Percentiles rank a stretch among this genome's conserved stretches.
Conservation (phyloP, 2,888 invertebrate species). For the Lasioglossum oenotherae region DNA sequence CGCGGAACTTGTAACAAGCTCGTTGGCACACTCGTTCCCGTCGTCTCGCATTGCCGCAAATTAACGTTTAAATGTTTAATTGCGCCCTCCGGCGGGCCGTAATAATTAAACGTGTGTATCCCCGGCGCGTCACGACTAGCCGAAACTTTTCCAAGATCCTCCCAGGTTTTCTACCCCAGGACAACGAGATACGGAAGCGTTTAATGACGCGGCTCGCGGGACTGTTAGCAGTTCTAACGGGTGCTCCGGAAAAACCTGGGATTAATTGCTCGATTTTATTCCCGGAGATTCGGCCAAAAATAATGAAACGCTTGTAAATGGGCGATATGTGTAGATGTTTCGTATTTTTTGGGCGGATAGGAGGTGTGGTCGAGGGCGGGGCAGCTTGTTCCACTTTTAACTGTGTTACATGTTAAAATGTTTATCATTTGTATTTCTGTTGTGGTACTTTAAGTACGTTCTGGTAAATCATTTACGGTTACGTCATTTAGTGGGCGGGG, state of each 20-base stretch:
- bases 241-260: not conserved
- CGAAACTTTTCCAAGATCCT: not conserved
- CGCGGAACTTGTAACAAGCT: not conserved
- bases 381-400: not conserved
- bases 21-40: slow-evolving; percentile 25
- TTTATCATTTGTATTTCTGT: not conserved
- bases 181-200: not conserved
- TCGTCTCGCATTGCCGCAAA: slow-evolving; percentile 28
- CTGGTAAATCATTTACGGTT: not conserved
- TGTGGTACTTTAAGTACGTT: too few species aligned
- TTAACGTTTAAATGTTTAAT: slow-evolving; percentile 57
- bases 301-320: not conserved
- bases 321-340: not conserved
- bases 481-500: not conserved
- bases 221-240: not conserved
- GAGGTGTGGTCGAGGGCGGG: not conserved
- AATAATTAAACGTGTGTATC: not conserved
- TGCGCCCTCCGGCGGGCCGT: slow-evolving; percentile 11
- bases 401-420: not conserved
- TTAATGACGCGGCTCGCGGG: not conserved
- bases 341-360: not conserved
- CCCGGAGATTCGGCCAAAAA: fast-evolving
- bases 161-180: not conserved
- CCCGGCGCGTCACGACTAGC: not conserved
- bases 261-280: not conserved